Evolutionary conservation across 1,140 invertebrate genomes (phyloP).

Genomic region (Trichoplusia ni): DNA sequence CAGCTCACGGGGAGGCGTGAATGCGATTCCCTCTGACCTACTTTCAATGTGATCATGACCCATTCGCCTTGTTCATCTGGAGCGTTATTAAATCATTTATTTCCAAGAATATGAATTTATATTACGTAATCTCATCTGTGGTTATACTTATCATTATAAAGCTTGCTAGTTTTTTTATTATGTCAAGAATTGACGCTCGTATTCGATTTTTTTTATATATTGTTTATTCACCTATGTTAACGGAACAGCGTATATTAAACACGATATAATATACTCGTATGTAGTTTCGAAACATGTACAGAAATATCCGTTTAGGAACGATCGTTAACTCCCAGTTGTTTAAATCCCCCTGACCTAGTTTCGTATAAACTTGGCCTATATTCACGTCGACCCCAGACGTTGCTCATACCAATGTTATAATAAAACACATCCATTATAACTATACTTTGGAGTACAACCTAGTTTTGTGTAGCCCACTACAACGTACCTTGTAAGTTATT

Average conservation of each 20-base stretch:
- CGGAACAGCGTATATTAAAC: too few relatives aligned
- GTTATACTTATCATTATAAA: too few relatives aligned
- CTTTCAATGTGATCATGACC: conserved; percentile 68
- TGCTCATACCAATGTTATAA: conserved; percentile 31
- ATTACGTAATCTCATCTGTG: too few relatives aligned
- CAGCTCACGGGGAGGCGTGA: conserved; percentile 37
- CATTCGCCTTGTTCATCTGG: conserved; percentile 34
- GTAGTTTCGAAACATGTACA: conserved; percentile 39
- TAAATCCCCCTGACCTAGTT: conserved; percentile 68
- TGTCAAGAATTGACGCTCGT: too few relatives aligned
- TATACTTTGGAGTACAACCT: neutral
- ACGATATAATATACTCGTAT: neutral
- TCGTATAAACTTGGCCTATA: conserved; percentile 67
- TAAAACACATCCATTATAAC: conserved; percentile 32
- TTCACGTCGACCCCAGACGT: conserved; percentile 49
- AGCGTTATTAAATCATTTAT: conserved; percentile 6
- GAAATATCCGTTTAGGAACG: conserved; percentile 55
- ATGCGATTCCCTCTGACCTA: conserved; percentile 63
- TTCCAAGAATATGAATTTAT: too few relatives aligned
- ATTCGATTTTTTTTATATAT: too few relatives aligned
- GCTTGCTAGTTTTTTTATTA: neutral
- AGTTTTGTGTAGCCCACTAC: neutral
- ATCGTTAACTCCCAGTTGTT: conserved; percentile 55
- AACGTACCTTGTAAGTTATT: neutral
- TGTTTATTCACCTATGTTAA: too few relatives aligned